Percentiles rank a stretch among this genome's conserved stretches.
Conservation (phyloP, 2,888 invertebrate species). For the Cheilosia urbana region DNA sequence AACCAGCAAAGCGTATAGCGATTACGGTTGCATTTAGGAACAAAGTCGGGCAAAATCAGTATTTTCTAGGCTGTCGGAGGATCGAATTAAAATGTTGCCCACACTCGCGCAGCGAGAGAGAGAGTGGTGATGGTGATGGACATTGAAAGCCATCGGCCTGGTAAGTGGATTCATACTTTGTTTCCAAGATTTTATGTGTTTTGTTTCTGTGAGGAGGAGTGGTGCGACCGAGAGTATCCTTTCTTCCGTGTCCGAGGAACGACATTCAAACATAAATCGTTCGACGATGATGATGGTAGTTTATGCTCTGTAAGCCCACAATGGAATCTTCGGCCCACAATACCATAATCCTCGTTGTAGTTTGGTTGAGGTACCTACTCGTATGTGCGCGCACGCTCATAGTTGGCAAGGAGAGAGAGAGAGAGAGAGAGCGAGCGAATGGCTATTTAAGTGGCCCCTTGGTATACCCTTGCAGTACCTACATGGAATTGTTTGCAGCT, state of each 20-base stretch:
- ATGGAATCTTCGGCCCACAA: conserved; percentile 52
- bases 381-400: conserved; percentile 38
- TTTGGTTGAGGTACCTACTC: conserved; percentile 35
- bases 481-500: conserved; percentile 25
- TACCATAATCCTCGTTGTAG: conserved; percentile 43
- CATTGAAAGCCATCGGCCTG: conserved; percentile 35
- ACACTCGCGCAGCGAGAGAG: conserved; percentile 16
- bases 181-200: conserved; percentile 39
- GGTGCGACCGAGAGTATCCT: conserved; percentile 1
- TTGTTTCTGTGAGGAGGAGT: neutral
- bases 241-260: conserved; percentile 55
- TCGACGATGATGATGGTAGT: conserved; percentile 64
- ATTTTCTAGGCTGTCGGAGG: conserved; percentile 31
- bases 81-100: conserved; percentile 67
- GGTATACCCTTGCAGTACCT: conserved; percentile 24
- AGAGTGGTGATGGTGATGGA: conserved; percentile 19
- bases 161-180: conserved; percentile 49
- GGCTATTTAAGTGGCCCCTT: conserved; percentile 58
- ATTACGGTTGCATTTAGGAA: conserved; percentile 57
- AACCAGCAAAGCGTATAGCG: conserved; percentile 25
- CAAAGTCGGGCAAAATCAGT: conserved; percentile 43
- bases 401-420: neutral
- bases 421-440: conserved; percentile 11
- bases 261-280: conserved; percentile 72
- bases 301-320: conserved; percentile 43